These are phyloP conservation scores for Ligdia adustata DNA, from an alignment of 2,888 invertebrate genomes.

Conservation along the genomic window DNA sequence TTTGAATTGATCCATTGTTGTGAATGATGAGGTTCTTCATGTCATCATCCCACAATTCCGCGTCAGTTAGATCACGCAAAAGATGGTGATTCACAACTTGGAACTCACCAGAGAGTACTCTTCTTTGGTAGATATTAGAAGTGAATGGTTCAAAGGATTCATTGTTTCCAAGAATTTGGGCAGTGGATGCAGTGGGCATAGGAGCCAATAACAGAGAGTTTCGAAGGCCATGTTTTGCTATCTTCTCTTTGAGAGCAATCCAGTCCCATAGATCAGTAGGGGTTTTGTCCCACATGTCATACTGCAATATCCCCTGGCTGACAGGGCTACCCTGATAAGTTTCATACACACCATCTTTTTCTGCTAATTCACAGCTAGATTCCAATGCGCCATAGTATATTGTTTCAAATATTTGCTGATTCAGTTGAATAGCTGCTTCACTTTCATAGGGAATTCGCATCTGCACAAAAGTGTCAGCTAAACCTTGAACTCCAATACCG, in stretches of 20 bases:
- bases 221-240: slow-evolving; percentile 94
- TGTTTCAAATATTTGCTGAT: slow-evolving; percentile 98
- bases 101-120: slow-evolving; percentile 98
- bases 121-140: slow-evolving; percentile 96
- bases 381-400: slow-evolving; percentile 98
- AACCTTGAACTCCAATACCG: slow-evolving; percentile 97
- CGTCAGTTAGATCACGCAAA: slow-evolving; percentile 95
- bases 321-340: slow-evolving; percentile 96
- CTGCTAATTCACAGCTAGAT: slow-evolving; percentile 97
- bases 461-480: slow-evolving; percentile 98
- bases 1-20: slow-evolving; percentile 96
- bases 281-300: slow-evolving; percentile 98
- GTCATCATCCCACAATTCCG: slow-evolving; percentile 96
- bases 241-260: slow-evolving; percentile 91
- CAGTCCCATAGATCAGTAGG: slow-evolving; percentile 96
- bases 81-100: slow-evolving; percentile 98
- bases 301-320: slow-evolving; percentile 97
- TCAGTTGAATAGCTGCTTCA: slow-evolving; percentile 91
- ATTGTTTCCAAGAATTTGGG: slow-evolving; percentile 99
- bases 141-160: slow-evolving; percentile 99
- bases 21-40: slow-evolving; percentile 98
- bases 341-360: slow-evolving; percentile 93
- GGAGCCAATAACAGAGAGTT: slow-evolving; percentile 97
- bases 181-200: slow-evolving; percentile 99
- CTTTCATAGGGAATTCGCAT: slow-evolving; percentile 97